Evolutionary conservation across 2,888 invertebrate species (phyloP).

Genomic region (Stenichneumon culpator): DNA sequence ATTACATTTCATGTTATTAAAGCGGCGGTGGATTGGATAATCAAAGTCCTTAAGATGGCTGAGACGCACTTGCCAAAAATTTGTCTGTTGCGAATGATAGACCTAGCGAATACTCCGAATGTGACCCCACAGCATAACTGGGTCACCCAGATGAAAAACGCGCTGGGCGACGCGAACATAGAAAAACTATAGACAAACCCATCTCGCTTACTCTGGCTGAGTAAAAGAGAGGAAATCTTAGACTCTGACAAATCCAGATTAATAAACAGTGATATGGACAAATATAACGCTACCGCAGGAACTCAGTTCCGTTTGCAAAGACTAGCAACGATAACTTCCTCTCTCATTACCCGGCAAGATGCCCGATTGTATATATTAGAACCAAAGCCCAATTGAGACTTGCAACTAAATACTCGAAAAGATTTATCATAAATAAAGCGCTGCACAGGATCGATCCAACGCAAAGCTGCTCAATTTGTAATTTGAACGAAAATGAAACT

Average conservation of each 20-base stretch:
- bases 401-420: constrained; percentile 1
- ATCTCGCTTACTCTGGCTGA: background rate
- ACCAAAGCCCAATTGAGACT: constrained; percentile 2
- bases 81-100: background rate
- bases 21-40: constrained; percentile 7
- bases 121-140: background rate
- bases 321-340: background rate
- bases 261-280: background rate
- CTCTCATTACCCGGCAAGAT: constrained; percentile 11
- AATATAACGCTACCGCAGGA: background rate
- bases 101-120: background rate
- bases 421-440: constrained; percentile 10
- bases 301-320: background rate
- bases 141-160: background rate
- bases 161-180: background rate
- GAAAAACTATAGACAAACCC: background rate
- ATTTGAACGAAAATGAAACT: background rate
- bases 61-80: constrained; percentile 7
- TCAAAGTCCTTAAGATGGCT: constrained; percentile 3
- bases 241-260: background rate
- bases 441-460: background rate
- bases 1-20: background rate
- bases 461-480: background rate
- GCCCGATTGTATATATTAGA: constrained; percentile 9
- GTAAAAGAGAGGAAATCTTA: background rate